phyloP scores from a whole-genome alignment of 2,113 vertebrate species.

The Aythya baeri region DNA sequence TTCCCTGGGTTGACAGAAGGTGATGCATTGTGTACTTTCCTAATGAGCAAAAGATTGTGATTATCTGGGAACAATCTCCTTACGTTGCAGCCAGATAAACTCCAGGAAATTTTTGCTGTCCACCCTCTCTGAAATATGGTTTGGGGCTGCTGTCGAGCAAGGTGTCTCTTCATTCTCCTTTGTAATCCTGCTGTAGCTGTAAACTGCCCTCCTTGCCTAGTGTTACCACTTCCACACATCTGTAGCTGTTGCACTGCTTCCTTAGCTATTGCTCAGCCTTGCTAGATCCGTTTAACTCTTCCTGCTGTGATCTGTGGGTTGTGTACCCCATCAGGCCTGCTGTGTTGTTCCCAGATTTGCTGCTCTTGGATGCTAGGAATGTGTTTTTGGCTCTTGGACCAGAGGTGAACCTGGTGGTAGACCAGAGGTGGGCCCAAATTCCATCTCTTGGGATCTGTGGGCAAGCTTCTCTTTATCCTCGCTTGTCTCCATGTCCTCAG shows the following conservation, averaged over 20 bases:
- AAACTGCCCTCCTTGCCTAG: neutral
- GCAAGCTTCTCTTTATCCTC: neutral
- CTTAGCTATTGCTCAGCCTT: neutral
- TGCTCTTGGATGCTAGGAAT: neutral
- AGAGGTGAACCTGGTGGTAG: neutral
- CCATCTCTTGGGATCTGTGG: neutral
- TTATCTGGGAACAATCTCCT: neutral
- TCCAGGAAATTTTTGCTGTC: slow-evolving; percentile 24
- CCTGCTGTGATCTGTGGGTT: neutral
- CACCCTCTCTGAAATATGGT: neutral
- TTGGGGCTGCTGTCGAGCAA: neutral
- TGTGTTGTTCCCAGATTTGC: neutral
- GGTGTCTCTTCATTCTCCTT: neutral
- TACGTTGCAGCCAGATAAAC: neutral
- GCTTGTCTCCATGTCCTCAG: neutral
- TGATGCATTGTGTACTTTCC: neutral
- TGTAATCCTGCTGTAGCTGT: neutral
- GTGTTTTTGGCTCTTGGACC: neutral
- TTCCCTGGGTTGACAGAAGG: neutral
- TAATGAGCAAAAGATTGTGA: neutral
- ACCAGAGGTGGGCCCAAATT: neutral
- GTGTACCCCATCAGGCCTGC: neutral
- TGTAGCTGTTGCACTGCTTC: neutral
- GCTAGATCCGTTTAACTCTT: neutral
- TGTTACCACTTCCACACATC: neutral